Conservation (phyloP, 2,888 invertebrate species). For the Chrysopilus asiliformis region DNA sequence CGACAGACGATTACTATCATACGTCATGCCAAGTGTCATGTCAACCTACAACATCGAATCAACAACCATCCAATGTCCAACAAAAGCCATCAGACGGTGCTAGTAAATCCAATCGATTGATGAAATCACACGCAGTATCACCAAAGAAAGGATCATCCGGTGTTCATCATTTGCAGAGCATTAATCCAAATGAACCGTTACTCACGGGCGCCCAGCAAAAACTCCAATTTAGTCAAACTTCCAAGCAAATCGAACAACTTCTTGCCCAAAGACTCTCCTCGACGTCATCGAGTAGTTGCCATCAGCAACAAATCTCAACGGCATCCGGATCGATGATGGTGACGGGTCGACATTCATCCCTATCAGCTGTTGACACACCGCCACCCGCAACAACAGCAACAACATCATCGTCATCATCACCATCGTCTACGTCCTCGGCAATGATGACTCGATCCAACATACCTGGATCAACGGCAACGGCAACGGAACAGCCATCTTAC, state of each 20-base stretch:
- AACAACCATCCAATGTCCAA: neutral
- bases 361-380: neutral
- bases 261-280: slow-evolving; percentile 28
- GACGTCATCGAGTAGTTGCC: neutral
- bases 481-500: slow-evolving; percentile 3
- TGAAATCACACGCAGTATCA: too few relatives aligned
- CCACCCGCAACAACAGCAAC: slow-evolving; percentile 1
- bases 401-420: neutral
- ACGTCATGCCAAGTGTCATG: neutral
- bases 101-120: neutral
- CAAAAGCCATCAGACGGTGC: too few relatives aligned
- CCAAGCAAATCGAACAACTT: slow-evolving; percentile 36
- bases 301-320: neutral
- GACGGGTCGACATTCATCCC: slow-evolving; percentile 22
- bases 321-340: too few relatives aligned
- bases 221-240: slow-evolving; percentile 34
- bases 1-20: neutral
- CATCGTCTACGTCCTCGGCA: neutral
- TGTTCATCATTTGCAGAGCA: too few relatives aligned
- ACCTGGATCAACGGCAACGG: neutral
- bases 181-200: too few relatives aligned
- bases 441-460: neutral
- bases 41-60: neutral
- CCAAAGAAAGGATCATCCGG: neutral
- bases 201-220: slow-evolving; percentile 19